phyloP scores from a whole-genome alignment of 2,797 vertebrate genomes.

The Agapornis canus region DNA sequence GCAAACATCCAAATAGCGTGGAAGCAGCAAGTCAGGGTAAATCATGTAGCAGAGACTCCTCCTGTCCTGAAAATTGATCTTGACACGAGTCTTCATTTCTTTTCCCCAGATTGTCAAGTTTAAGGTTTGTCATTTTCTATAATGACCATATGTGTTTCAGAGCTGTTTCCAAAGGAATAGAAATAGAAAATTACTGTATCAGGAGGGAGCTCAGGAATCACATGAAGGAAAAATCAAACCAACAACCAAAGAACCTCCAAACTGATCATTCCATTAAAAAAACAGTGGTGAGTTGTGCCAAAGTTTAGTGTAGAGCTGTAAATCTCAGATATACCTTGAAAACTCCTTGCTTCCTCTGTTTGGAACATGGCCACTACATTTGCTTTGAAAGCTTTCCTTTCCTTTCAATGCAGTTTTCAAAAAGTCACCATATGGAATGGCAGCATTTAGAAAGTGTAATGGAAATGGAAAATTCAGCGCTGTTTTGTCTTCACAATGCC shows the following conservation, averaged over 20 bases:
- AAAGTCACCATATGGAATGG: constrained; percentile 10
- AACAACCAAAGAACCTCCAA: not conserved
- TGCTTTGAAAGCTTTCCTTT: constrained; percentile 44
- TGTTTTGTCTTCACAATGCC: constrained; percentile 51
- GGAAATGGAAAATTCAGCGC: constrained; percentile 57
- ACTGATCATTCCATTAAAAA: not conserved
- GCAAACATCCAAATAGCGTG: not conserved
- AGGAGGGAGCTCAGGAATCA: not conserved
- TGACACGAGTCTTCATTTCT: not conserved
- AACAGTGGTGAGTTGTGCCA: not conserved
- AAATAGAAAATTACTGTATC: not conserved
- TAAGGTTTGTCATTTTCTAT: not conserved
- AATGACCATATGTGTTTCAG: not conserved
- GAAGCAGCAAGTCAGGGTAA: not conserved
- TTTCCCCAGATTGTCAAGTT: not conserved
- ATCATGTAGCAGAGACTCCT: not conserved
- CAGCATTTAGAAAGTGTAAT: constrained; percentile 46
- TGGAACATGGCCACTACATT: constrained; percentile 1
- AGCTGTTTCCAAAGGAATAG: not conserved
- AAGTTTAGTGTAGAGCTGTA: not conserved
- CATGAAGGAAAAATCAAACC: not conserved
- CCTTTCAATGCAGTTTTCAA: constrained; percentile 40
- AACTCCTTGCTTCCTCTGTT: constrained; percentile 1
- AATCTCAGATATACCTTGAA: constrained; percentile 10
- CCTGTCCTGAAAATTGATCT: not conserved